Conservation (phyloP, 2,888 invertebrate genomes). For the Frankliniella fusca region DNA sequence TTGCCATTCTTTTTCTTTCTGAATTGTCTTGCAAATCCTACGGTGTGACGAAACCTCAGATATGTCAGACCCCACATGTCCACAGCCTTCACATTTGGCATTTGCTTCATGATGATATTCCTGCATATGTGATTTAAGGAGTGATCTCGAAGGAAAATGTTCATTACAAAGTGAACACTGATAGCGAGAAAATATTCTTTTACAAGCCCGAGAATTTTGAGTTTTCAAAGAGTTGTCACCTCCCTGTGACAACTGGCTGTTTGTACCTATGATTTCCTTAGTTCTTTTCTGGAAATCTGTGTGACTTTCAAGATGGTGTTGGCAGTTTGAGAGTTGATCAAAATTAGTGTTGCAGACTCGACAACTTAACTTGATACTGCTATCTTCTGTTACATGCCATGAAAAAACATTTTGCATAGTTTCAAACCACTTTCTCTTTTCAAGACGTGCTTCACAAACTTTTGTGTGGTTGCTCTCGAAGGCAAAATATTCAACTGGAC, state of each 20-base stretch:
- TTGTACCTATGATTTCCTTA: too few relatives aligned
- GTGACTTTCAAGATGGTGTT: too few relatives aligned
- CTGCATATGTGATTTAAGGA: neutral
- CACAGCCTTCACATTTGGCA: slow-evolving; percentile 8
- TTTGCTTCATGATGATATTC: neutral
- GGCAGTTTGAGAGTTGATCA: too few relatives aligned
- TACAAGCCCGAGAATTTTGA: too few relatives aligned
- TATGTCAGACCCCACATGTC: neutral
- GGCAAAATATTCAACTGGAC: neutral
- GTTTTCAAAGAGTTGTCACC: too few relatives aligned
- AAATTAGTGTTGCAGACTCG: too few relatives aligned
- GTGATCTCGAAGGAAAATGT: neutral
- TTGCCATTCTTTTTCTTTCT: neutral
- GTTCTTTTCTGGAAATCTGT: too few relatives aligned
- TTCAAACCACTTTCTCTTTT: neutral
- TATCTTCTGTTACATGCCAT: neutral
- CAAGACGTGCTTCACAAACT: neutral
- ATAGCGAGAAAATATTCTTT: neutral
- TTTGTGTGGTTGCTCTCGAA: neutral
- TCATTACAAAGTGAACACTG: slow-evolving; percentile 16
- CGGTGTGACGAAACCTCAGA: neutral
- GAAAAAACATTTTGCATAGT: neutral
- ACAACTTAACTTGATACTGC: too few relatives aligned
- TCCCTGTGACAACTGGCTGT: too few relatives aligned
- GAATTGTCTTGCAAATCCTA: neutral